These are phyloP conservation scores for Polyergus mexicanus DNA, from an alignment of 1,140 invertebrate genomes.

Conservation along the genomic window DNA sequence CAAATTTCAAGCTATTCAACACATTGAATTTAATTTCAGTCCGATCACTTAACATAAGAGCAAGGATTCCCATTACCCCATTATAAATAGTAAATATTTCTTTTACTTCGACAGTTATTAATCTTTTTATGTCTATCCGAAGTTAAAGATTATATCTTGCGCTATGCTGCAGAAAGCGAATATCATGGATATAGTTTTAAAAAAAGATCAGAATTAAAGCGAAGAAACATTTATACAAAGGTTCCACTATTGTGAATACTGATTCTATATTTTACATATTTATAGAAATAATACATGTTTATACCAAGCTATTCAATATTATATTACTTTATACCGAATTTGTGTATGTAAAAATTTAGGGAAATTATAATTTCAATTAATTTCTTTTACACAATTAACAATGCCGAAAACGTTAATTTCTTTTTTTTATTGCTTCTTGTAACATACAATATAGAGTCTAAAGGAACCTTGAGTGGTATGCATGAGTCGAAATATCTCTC, in stretches of 20 bases:
- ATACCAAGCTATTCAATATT: neutral
- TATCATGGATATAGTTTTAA: constrained; percentile 38
- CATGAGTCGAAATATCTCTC: constrained; percentile 73
- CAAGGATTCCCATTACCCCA: constrained; percentile 72
- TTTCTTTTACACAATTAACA: constrained; percentile 48
- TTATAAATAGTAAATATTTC: constrained; percentile 59
- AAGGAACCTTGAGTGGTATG: constrained; percentile 76
- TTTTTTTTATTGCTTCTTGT: constrained; percentile 63
- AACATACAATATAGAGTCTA: constrained; percentile 71
- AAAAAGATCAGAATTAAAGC: constrained; percentile 16
- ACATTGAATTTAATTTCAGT: constrained; percentile 68
- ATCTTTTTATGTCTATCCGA: constrained; percentile 16
- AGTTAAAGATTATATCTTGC: constrained; percentile 53
- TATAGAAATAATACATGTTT: constrained; percentile 5
- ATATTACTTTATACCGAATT: constrained; percentile 6
- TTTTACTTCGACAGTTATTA: constrained; percentile 49
- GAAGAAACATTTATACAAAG: constrained; percentile 41
- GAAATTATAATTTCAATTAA: constrained; percentile 38
- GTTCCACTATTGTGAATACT: constrained; percentile 10
- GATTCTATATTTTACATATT: constrained; percentile 5
- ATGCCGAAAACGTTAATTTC: constrained; percentile 44
- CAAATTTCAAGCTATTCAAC: constrained; percentile 61
- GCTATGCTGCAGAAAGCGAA: constrained; percentile 61
- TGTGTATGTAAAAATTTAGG: neutral
- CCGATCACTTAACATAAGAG: constrained; percentile 71